Evolutionary conservation across 2,797 vertebrate species (phyloP).

Genomic region (Rousettus madagascariensis): DNA sequence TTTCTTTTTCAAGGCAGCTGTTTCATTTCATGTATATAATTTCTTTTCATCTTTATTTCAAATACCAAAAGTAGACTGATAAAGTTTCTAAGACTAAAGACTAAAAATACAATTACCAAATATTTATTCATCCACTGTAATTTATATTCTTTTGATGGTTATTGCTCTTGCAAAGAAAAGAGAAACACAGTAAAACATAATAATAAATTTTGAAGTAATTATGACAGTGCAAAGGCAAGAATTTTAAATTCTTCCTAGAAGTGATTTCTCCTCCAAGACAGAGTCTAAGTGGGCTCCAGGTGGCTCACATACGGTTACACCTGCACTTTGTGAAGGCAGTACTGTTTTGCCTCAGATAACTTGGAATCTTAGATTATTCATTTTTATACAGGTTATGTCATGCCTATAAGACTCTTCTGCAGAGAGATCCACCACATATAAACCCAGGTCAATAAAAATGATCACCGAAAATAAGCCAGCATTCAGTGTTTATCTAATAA

Average conservation of each 20-base stretch:
- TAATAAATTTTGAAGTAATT: neutral
- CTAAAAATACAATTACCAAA: neutral
- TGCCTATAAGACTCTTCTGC: neutral
- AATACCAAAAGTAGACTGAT: slow-evolving; percentile 22
- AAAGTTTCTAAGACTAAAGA: slow-evolving; percentile 9
- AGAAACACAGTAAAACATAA: neutral
- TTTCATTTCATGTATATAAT: neutral
- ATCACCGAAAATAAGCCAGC: neutral
- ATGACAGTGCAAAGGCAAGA: neutral
- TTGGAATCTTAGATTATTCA: neutral
- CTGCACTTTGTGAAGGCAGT: neutral
- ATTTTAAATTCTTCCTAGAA: neutral
- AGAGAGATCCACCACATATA: neutral
- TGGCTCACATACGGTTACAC: neutral
- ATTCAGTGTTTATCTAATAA: neutral
- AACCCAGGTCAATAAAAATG: neutral
- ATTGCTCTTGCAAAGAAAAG: neutral
- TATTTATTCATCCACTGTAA: neutral
- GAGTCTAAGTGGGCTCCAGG: neutral
- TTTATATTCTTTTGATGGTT: neutral
- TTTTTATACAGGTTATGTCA: neutral
- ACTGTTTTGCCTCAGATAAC: neutral
- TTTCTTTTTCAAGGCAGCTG: slow-evolving; percentile 1
- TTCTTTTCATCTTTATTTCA: slow-evolving; percentile 11
- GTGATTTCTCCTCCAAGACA: neutral